Evolutionary conservation across 2,797 vertebrate species (phyloP).

Genomic region (Scleropages formosus): DNA sequence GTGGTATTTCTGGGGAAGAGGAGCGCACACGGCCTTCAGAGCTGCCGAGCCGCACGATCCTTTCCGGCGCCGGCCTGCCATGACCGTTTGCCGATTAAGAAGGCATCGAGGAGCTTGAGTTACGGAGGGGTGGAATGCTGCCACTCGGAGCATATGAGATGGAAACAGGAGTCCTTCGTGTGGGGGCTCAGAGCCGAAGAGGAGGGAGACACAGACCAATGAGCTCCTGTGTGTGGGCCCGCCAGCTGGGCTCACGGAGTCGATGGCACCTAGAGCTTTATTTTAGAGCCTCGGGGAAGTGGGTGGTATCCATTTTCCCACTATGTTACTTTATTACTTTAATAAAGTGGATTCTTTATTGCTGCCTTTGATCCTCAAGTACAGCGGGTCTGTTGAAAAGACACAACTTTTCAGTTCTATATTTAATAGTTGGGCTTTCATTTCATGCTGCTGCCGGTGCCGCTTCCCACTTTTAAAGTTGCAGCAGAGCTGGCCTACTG

Average conservation of each 20-base stretch:
- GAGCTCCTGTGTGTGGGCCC: slow-evolving; percentile 14
- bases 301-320: not conserved
- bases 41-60: too few species aligned
- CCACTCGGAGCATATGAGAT: not conserved
- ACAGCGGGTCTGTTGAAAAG: not conserved
- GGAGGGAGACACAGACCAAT: not conserved
- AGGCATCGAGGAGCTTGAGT: slow-evolving; percentile 52
- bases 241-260: not conserved
- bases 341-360: not conserved
- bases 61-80: too few species aligned
- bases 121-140: not conserved
- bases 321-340: too few species aligned
- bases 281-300: not conserved
- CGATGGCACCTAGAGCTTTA: not conserved
- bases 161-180: not conserved
- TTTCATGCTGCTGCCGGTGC: not conserved
- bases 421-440: not conserved
- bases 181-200: not conserved
- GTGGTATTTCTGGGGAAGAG: not conserved
- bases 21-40: slow-evolving; percentile 38
- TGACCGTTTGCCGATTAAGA: slow-evolving; percentile 52
- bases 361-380: not conserved
- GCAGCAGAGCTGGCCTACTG: not conserved
- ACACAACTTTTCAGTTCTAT: not conserved
- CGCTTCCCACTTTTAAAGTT: too few species aligned